phyloP scores from a whole-genome alignment of 2,888 invertebrate species.

The Anodontia alba region DNA sequence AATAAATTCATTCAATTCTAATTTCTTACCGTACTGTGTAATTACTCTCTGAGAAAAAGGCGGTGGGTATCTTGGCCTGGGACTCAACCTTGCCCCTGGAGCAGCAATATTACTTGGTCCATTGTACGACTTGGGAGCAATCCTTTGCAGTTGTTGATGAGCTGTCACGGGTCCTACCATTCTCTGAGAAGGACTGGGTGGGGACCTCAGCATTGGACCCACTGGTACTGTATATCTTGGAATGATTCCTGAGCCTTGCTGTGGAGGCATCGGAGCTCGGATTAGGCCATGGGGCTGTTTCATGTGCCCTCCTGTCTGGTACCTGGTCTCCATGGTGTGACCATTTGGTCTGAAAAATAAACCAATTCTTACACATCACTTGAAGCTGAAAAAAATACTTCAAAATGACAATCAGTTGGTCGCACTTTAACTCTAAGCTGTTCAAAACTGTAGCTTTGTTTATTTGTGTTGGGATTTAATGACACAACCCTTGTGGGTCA shows the following conservation, averaged over 20 bases:
- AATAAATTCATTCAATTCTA: no score
- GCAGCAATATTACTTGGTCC: neutral
- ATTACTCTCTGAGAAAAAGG: neutral
- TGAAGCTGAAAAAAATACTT: no score
- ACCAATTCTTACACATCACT: no score
- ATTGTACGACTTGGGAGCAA: neutral
- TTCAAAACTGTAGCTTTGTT: no score
- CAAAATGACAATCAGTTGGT: no score
- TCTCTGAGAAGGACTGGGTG: neutral
- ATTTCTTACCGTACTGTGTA: no score
- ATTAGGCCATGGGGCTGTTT: neutral
- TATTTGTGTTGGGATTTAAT: no score
- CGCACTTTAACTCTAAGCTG: no score
- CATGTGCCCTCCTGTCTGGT: neutral
- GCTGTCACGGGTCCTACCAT: neutral
- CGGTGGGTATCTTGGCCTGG: neutral
- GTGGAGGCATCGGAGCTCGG: neutral
- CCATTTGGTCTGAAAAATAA: neutral
- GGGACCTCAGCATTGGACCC: neutral
- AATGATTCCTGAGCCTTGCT: neutral
- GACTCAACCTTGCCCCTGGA: neutral
- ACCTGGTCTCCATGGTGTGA: neutral
- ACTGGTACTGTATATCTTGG: neutral
- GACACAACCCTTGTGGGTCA: no score
- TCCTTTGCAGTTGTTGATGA: neutral